Conservation (phyloP, 2,888 invertebrate species). For the Argynnis bischoffii region DNA sequence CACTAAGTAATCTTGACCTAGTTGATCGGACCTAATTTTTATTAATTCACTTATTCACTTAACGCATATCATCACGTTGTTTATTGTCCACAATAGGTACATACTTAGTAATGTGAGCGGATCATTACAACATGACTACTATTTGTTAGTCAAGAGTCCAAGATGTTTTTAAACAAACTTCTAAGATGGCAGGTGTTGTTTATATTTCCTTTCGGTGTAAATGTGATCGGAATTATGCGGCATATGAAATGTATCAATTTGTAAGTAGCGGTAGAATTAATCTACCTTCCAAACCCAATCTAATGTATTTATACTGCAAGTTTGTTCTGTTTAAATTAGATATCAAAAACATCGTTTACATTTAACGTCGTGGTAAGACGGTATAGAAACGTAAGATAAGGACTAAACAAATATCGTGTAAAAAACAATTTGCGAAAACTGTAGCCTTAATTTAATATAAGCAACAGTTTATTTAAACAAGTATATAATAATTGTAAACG, state of each 20-base stretch:
- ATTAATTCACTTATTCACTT: constrained; percentile 52
- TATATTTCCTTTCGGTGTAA: not conserved
- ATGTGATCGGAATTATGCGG: not conserved
- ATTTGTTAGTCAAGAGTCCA: not conserved
- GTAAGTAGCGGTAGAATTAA: too few species aligned
- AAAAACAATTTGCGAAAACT: too few species aligned
- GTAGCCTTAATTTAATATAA: not conserved
- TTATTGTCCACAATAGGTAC: constrained; percentile 29
- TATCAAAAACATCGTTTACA: too few species aligned
- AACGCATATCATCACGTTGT: constrained; percentile 36
- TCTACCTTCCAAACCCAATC: too few species aligned
- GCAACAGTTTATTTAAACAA: not conserved
- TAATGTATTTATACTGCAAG: too few species aligned
- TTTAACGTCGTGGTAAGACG: too few species aligned
- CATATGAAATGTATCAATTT: not conserved
- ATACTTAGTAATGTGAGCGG: constrained; percentile 1
- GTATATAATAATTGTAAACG: constrained; percentile 5
- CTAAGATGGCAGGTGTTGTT: constrained; percentile 6
- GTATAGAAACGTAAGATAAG: too few species aligned
- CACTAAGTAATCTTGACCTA: constrained; percentile 65
- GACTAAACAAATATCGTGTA: too few species aligned
- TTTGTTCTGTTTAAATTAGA: too few species aligned
- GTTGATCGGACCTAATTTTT: constrained; percentile 58
- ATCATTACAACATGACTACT: constrained; percentile 3
- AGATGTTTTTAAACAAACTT: constrained; percentile 12